A percentile compares a stretch with the other conserved stretches of the same genome.
These are phyloP conservation scores for Dromaius novaehollandiae DNA, from an alignment of 2,113 vertebrate genomes.

Conservation along the genomic window DNA sequence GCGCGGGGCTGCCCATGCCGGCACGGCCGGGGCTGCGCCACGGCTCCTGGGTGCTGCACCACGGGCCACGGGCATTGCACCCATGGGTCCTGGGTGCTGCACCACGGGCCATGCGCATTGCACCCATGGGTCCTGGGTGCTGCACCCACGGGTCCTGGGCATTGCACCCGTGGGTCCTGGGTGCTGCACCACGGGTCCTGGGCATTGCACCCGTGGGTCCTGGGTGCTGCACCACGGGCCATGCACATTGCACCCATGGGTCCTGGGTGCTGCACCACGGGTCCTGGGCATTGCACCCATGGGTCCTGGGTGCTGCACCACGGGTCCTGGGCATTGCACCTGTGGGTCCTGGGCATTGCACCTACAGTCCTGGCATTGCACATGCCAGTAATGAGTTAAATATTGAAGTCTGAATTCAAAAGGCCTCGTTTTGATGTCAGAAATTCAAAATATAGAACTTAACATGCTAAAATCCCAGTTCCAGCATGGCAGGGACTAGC, in stretches of 20 bases:
- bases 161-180: no score
- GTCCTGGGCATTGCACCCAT: no score
- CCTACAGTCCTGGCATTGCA: rapidly evolving
- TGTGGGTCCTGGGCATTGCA: rapidly evolving
- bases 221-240: background rate
- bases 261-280: background rate
- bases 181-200: no score
- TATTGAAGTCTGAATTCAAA: background rate
- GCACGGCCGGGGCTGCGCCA: no score
- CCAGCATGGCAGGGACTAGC: background rate
- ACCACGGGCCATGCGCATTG: no score
- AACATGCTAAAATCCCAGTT: background rate
- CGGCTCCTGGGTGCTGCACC: background rate
- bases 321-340: rapidly evolving
- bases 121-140: rapidly evolving
- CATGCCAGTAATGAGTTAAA: background rate
- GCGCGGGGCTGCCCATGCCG: background rate
- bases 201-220: background rate
- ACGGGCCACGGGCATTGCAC: background rate
- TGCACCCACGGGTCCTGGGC: rapidly evolving
- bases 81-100: no score
- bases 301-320: background rate
- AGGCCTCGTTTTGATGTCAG: background rate
- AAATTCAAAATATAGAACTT: background rate
- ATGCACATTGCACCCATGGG: no score